Evolutionary conservation across 1,140 invertebrate genomes (phyloP), one percentile per base, ranked within the genome.

Genomic region (Plodia interpunctella): DNA sequence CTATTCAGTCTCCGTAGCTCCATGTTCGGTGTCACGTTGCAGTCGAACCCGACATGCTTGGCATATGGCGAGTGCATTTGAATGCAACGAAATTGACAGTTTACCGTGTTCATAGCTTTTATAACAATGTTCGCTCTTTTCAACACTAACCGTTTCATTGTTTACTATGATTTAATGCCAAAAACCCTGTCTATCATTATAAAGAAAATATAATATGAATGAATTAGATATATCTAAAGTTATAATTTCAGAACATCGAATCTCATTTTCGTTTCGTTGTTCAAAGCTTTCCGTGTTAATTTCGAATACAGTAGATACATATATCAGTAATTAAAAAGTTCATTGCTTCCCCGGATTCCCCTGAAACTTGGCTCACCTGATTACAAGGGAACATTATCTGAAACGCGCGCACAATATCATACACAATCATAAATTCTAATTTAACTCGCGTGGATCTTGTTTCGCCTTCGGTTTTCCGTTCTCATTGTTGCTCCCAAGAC

Each of bases 341-440:
- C 61, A 61, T 55, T 64, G 68, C 61, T 66, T 65, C 60, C 21
- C 32, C 59, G 60, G 66, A 68, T 66, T 69, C 66, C 62, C 59
- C 35, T 63, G 61, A 68, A 76, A 74, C 55, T 72, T 71, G 56
- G 56, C 66, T 67, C 60, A 56, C 67, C 64, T 59, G 65, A 63
- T 68, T 66, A 72, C 52, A 54, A 21, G 55, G 61, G 66, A 73
- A 80, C 70, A 69, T 69, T 69, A 72, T 72, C 72, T 74, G 79
- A 78, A 87, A 83, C 75, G 63, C 76, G 74, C 77, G 84, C 74
- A 84, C 80, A 87, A 86, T 86, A 86, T 86, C 80, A 83, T 81
- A 88, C 78, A 86, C 83, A 88, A 83, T 88, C 83, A 88, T 88
- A 88, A 88, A 88, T 88, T 88, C 80, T 86, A 88, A 88, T 88